Conservation (phyloP, 2,113 vertebrate genomes). For the Protobothrops flavoviridis region DNA sequence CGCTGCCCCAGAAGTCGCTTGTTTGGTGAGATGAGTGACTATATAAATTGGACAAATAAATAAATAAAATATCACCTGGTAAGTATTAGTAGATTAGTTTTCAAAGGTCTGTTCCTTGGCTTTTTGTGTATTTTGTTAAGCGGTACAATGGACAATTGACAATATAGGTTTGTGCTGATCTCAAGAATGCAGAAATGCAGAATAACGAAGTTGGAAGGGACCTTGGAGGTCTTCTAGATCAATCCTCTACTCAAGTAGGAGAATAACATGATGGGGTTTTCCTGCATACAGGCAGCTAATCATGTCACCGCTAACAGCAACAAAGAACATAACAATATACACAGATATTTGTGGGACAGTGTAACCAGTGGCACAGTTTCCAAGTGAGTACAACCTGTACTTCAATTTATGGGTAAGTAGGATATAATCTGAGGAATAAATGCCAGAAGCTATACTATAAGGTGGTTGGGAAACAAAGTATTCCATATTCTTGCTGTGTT, state of each 20-base stretch:
- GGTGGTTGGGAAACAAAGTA: neutral
- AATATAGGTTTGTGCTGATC: neutral
- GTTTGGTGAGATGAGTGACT: neutral
- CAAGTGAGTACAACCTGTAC: constrained; percentile 14
- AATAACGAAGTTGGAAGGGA: neutral
- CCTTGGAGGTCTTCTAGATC: neutral
- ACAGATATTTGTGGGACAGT: neutral
- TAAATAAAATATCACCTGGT: neutral
- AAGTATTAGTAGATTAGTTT: neutral
- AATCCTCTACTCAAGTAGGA: neutral
- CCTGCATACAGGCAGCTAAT: too few relatives aligned
- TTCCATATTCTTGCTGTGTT: neutral
- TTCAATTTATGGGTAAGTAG: constrained; percentile 33
- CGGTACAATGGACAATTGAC: neutral
- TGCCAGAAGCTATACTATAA: constrained; percentile 20
- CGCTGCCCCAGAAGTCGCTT: neutral
- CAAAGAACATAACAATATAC: neutral
- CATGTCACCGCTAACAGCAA: neutral
- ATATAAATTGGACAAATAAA: neutral
- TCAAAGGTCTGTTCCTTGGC: neutral
- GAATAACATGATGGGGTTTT: neutral
- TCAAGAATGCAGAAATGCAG: neutral
- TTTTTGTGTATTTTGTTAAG: neutral
- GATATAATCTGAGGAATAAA: constrained; percentile 23
- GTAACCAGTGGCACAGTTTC: constrained; percentile 45